Conservation (phyloP, 2,113 vertebrate genomes). For the Dipodomys merriami region DNA sequence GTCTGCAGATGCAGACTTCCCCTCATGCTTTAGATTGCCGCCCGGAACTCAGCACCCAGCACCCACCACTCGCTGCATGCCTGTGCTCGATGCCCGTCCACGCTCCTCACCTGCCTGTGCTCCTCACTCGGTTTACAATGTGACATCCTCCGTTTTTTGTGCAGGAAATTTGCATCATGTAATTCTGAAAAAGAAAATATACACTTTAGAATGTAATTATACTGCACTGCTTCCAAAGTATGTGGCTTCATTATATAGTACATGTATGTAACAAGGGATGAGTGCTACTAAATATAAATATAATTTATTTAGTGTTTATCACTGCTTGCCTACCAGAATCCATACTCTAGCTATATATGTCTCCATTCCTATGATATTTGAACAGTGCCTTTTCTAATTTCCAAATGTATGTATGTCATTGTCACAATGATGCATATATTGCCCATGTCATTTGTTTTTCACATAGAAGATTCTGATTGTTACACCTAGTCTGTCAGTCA, state of each 20-base stretch:
- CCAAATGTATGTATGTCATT: not conserved
- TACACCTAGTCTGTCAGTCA: slow-evolving; percentile 9
- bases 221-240: not conserved
- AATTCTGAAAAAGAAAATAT: too few species aligned
- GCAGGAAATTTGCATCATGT: not conserved
- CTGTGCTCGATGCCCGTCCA: too few species aligned
- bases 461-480: not conserved
- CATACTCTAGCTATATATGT: not conserved
- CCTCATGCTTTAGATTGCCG: too few species aligned
- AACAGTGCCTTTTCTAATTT: not conserved
- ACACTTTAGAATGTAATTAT: too few species aligned
- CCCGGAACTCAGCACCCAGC: too few species aligned
- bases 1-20: not conserved
- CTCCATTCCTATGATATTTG: not conserved
- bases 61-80: too few species aligned
- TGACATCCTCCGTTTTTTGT: not conserved
- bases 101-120: too few species aligned
- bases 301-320: not conserved
- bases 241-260: not conserved
- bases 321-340: not conserved
- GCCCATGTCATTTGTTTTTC: not conserved
- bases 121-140: not conserved
- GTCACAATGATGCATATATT: not conserved
- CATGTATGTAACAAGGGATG: not conserved
- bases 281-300: not conserved